These are phyloP conservation scores for Nemotelus nigrinus DNA, from an alignment of 2,888 invertebrate species.

Conservation along the genomic window DNA sequence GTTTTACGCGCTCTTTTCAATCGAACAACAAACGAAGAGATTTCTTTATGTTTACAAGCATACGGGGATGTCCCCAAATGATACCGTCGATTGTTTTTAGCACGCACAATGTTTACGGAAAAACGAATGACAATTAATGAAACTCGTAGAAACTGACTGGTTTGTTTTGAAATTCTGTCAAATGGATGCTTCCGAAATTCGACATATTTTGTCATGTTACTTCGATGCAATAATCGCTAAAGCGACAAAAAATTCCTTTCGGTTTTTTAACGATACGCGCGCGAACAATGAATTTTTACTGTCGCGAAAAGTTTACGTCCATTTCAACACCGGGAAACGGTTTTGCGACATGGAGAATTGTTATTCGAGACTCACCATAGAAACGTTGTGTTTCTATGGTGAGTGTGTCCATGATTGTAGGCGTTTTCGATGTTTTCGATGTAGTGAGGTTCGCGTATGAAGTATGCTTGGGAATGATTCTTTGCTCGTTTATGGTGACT, in stretches of 20 bases:
- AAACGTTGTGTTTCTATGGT: slow-evolving; percentile 29
- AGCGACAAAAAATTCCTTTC: not conserved
- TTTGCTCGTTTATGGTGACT: no score
- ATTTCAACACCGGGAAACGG: not conserved
- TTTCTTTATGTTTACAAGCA: slow-evolving; percentile 29
- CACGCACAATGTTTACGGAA: slow-evolving; percentile 38
- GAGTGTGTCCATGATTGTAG: slow-evolving; percentile 15
- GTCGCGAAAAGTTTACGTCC: not conserved
- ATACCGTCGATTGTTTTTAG: slow-evolving; percentile 8
- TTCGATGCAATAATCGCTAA: slow-evolving; percentile 30
- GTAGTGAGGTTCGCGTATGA: not conserved
- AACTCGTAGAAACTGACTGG: not conserved
- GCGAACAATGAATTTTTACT: slow-evolving; percentile 19
- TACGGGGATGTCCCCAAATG: slow-evolving; percentile 5
- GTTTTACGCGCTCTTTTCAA: not conserved
- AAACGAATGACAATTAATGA: slow-evolving; percentile 8
- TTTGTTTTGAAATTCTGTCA: not conserved
- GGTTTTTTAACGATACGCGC: no score
- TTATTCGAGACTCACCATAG: not conserved
- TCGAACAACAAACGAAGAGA: not conserved
- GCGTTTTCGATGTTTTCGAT: not conserved
- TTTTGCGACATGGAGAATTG: not conserved
- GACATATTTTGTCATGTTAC: slow-evolving; percentile 46
- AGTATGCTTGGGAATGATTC: no score
- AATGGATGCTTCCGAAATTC: not conserved